Base-by-base conservation (phyloP, 2,888 invertebrate genomes). In the Pegoplata infirma region DNA sequence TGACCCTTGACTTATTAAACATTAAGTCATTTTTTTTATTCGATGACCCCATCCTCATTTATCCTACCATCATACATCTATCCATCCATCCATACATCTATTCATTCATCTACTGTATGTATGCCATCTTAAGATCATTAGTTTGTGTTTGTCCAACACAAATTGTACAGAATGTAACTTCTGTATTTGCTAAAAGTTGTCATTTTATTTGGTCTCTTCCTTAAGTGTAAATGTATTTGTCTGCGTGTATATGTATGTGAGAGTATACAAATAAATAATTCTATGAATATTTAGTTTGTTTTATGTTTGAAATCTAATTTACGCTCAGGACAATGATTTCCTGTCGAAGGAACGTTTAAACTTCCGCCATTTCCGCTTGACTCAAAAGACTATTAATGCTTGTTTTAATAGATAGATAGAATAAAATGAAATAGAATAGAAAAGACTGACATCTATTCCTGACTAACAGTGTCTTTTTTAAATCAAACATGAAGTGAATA, bases 301-400 rank as follows among this genome's bases (percentile, higher is more conserved):
- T 71, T 66, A 59, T 61, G 58, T 66, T 80, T 75, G 68, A 76
- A 86, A 87, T 86, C 85, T 86, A 86, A 87, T 86, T 86, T 86
- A 85, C 85, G 84, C 85, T 78, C 87, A 84, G 83, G 85, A 85
- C 85, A 83, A 83, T 87, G 86, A 87, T 86, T 87, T 86, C 86
- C 86, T 85, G 85, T 81, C 75, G 81, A 83, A 84, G 84, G 84
- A 84, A 81, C 82, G 80, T 76, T 80, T 80, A 82, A 82, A 85
- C 86, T 87, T 86, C 86, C 87, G 86, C 83, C 85, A 87, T 86
- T 87, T 86, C 84, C 86, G 84, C 25, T 81, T 82, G 83, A 81
- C 82, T 83, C 68, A 86, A 82, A 83, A 83, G 83, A 81, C 82
- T 81, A 81, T 81, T 80, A 81, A 81, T 82, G 80, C 75, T 81